Percentiles rank a stretch among this genome's conserved stretches.
These are phyloP conservation scores for Xiphorhynchus erythropygius DNA, from an alignment of 2,797 vertebrate species.

Conservation along the genomic window DNA sequence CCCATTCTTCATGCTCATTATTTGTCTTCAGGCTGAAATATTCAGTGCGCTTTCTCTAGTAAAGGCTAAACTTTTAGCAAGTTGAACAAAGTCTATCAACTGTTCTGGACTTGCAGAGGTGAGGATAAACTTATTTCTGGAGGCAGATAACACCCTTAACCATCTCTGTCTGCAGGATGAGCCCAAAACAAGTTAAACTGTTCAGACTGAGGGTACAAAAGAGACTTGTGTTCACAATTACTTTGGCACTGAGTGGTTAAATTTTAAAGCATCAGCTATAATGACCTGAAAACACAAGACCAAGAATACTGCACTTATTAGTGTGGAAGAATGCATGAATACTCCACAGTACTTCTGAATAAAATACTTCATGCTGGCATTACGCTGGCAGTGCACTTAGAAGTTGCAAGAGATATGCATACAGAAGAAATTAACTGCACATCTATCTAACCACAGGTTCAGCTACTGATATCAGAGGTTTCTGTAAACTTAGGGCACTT, in stretches of 20 bases:
- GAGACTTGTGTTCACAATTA: neutral
- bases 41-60: neutral
- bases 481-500: neutral
- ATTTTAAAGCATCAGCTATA: neutral
- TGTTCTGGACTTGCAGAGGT: neutral
- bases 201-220: neutral
- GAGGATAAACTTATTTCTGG: neutral
- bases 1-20: neutral
- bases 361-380: neutral
- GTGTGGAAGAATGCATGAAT: neutral
- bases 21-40: neutral
- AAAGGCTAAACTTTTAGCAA: neutral
- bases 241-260: neutral
- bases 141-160: neutral
- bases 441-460: neutral
- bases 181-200: neutral
- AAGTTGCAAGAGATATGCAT: neutral
- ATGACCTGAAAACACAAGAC: neutral
- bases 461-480: neutral
- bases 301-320: neutral
- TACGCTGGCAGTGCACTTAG: neutral
- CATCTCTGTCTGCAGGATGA: neutral
- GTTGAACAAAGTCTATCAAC: neutral
- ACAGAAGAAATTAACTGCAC: neutral
- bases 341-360: neutral